Conservation (phyloP, 2,888 invertebrate genomes). For the Tetranychus truncatus region DNA sequence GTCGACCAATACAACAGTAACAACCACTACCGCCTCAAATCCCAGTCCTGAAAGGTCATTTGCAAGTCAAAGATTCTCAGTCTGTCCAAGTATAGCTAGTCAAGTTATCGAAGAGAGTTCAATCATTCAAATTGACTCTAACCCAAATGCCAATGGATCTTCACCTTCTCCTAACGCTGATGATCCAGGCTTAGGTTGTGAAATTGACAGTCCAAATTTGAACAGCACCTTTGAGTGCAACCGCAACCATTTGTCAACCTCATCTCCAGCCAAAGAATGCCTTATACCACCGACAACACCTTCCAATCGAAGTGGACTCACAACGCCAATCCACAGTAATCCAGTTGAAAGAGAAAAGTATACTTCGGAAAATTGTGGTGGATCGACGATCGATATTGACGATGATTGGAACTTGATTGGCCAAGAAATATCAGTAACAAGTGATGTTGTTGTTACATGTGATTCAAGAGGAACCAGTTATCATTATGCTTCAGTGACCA, state of each 20-base stretch:
- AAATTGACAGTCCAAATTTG: background rate
- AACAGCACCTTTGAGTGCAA: background rate
- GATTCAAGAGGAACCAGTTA: background rate
- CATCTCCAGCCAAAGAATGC: background rate
- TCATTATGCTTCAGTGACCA: background rate
- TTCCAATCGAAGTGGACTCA: background rate
- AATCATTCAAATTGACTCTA: background rate
- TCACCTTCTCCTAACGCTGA: background rate
- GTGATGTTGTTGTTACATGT: background rate
- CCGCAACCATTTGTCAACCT: background rate
- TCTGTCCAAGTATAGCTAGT: background rate
- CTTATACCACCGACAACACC: background rate
- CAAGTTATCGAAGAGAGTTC: background rate
- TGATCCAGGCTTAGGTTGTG: background rate
- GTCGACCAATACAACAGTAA: slow-evolving; percentile 7
- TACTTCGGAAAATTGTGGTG: background rate
- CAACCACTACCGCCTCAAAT: slow-evolving; percentile 6
- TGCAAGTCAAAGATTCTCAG: background rate
- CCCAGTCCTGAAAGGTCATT: background rate
- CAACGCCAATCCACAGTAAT: background rate
- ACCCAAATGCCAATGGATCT: background rate
- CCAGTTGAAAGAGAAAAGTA: background rate
- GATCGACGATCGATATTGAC: background rate
- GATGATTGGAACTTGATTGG: slow-evolving; percentile 6
- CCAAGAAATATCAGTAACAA: slow-evolving; percentile 1